Base-by-base conservation (phyloP, 1,140 invertebrate species). In the Drepana arcuata region DNA sequence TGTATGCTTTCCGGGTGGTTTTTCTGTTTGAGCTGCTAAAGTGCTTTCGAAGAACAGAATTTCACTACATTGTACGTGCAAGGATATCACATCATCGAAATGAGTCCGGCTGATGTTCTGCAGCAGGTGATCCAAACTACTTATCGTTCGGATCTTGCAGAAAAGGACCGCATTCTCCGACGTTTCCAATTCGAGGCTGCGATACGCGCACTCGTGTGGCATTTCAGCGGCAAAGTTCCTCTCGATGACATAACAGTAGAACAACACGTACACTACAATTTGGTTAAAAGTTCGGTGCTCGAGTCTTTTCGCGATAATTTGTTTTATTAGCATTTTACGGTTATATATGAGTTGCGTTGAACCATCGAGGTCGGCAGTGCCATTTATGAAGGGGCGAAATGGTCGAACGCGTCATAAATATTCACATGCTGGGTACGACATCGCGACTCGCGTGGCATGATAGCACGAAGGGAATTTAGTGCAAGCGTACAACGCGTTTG, bases 1-100 rank as follows among this genome's bases (percentile, higher is more conserved):
- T 7, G 84, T 54, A 47, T 78, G 49, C 86, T 75, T 79, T 24
- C 58, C 61, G 3, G 65, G 33, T 1, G 48, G 34, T 41, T 70
- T 67, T 12, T 75, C 69, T 0, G 72, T 41, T 13, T 74, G 69
- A 31, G 73, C 64, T 23, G 58, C 60, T 12, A 93, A 71, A 32
- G 88, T 87, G 62, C 89, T 92, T 75, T 93, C 91, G 71, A 92
- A 92, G 75, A 93, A 92, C 25, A 93, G 75, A 39, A 91, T 88
- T 72, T 93, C 92, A 74, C 89, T 93, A 73, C 93, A 94, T 67
- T 92, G 88, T 24, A 94, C 84, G 48, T 86, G 86, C 30, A 94
- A 72, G 7, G 88, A 87, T 33, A 86, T 86, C 14, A 92, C 86
- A 44, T 82, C 75, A 31, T 82, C 78, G 31, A 68, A 72, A 50